These are phyloP conservation scores for Danaus chrysippus DNA, from an alignment of 2,888 invertebrate genomes.

Conservation along the genomic window DNA sequence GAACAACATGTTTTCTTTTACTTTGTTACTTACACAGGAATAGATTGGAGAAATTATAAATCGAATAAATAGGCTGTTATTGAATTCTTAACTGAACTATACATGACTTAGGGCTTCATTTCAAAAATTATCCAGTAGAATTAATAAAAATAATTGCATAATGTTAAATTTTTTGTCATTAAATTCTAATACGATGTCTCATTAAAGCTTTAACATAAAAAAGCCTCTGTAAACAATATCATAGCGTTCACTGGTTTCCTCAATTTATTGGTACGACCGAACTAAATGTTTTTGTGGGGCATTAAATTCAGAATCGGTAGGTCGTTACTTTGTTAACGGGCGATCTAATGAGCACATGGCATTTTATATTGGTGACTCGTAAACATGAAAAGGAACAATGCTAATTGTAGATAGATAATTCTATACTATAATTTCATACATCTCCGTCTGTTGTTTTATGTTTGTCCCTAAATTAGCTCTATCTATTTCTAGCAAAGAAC, in stretches of 20 bases:
- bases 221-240: conserved; percentile 21
- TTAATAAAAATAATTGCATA: no score
- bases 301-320: conserved; percentile 44
- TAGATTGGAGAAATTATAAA: conserved; percentile 1
- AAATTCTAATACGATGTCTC: no score
- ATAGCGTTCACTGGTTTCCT: conserved; percentile 30
- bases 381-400: not conserved
- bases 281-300: conserved; percentile 43
- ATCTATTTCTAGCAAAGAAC: no score
- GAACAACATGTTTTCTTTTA: conserved; percentile 15
- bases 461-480: no score
- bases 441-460: no score
- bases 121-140: no score
- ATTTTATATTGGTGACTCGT: conserved; percentile 20
- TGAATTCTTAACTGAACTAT: no score
- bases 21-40: not conserved
- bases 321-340: conserved; percentile 48
- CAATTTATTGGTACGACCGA: conserved; percentile 34
- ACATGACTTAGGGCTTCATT: no score
- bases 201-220: conserved; percentile 6
- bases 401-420: not conserved
- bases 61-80: no score
- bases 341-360: conserved; percentile 44
- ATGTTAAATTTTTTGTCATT: no score
- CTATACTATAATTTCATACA: no score